These are phyloP conservation scores for Pyrocephalus nanus DNA, from an alignment of 2,797 vertebrate species.

Conservation along the genomic window DNA sequence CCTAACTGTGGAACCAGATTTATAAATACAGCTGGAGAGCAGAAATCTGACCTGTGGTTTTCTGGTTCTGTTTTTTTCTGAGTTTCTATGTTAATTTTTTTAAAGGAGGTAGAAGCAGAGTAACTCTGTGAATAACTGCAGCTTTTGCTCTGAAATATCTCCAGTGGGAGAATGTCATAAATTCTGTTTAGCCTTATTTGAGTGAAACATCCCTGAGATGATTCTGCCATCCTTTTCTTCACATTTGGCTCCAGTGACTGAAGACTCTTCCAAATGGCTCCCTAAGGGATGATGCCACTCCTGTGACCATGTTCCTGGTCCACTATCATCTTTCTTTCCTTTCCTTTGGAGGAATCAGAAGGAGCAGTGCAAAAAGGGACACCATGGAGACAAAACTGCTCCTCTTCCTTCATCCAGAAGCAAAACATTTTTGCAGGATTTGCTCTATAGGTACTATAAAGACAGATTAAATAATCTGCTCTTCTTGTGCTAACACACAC, in stretches of 20 bases:
- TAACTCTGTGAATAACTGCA: neutral
- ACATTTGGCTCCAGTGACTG: neutral
- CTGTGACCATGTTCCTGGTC: neutral
- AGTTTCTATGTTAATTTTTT: neutral
- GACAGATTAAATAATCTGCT: neutral
- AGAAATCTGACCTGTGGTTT: neutral
- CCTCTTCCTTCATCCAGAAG: neutral
- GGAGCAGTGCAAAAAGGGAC: neutral
- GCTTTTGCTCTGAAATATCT: neutral
- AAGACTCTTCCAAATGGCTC: neutral
- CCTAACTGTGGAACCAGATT: neutral
- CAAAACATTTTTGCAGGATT: neutral
- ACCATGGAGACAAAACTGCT: neutral
- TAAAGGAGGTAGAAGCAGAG: neutral
- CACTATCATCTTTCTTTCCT: neutral
- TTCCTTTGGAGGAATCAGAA: neutral
- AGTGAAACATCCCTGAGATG: slow-evolving; percentile 21
- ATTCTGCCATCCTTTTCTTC: slow-evolving; percentile 7
- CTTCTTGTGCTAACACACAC: neutral
- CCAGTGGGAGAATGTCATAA: neutral
- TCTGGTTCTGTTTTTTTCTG: neutral
- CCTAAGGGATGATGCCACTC: slow-evolving; percentile 40
- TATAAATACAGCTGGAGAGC: neutral
- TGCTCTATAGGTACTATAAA: neutral
- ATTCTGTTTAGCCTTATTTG: neutral